Evolutionary conservation across 37 sponge, comb jelly and placozoan genomes (phyloP).

Genomic region (Lycopodina hypogea): DNA sequence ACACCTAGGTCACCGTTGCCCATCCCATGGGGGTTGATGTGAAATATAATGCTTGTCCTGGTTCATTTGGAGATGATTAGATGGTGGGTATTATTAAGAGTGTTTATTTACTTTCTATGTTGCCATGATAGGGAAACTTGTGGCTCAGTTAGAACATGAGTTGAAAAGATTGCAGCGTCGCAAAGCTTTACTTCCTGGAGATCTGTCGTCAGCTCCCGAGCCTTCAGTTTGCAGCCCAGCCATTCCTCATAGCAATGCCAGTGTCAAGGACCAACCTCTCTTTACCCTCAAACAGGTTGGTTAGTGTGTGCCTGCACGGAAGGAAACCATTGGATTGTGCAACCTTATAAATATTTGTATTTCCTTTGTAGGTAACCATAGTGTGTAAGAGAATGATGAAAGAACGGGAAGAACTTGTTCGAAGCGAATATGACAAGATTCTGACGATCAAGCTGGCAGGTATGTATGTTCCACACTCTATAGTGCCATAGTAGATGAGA

Average conservation of each 20-base stretch:
- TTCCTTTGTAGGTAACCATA: slow-evolving; percentile 45
- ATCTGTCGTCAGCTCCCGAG: neutral
- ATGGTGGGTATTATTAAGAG: slow-evolving; percentile 4
- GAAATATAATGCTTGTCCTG: too few species aligned
- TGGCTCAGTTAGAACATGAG: slow-evolving; percentile 57
- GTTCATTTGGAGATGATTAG: neutral
- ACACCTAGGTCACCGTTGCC: too few species aligned
- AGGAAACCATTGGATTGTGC: neutral
- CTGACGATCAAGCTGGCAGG: slow-evolving; percentile 72
- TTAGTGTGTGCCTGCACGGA: neutral
- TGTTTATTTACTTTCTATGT: neutral
- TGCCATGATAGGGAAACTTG: slow-evolving; percentile 47
- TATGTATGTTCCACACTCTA: neutral
- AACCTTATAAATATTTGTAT: neutral
- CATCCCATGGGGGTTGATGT: too few species aligned
- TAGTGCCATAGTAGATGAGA: neutral
- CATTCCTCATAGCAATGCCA: neutral
- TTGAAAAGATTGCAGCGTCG: slow-evolving; percentile 55
- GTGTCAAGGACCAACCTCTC: slow-evolving; percentile 77
- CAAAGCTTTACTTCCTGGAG: slow-evolving; percentile 24
- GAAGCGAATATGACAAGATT: slow-evolving; percentile 80
- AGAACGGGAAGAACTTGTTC: slow-evolving; percentile 82
- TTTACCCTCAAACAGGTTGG: slow-evolving; percentile 84
- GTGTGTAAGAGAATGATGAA: slow-evolving; percentile 80
- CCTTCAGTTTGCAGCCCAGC: neutral